Evolutionary conservation across 2,797 vertebrate species (phyloP).

Genomic region (Gallinago nigripennis): DNA sequence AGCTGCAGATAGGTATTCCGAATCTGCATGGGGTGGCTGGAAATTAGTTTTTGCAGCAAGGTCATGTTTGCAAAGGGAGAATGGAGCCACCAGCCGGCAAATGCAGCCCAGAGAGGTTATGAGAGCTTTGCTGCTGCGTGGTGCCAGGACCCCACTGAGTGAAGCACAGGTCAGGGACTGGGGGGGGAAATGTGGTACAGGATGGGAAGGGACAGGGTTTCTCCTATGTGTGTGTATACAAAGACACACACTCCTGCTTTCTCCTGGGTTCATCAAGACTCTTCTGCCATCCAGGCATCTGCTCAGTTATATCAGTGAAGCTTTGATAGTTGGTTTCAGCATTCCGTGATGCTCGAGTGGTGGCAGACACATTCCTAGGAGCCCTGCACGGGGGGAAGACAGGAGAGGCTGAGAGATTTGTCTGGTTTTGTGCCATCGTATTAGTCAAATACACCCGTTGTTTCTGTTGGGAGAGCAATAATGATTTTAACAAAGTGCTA

Average conservation of each 20-base stretch:
- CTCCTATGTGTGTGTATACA: neutral
- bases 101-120: neutral
- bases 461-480: neutral
- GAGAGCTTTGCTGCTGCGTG: neutral
- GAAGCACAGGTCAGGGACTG: neutral
- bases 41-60: constrained; percentile 14
- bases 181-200: neutral
- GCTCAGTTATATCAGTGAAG: neutral
- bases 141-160: neutral
- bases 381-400: neutral
- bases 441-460: neutral
- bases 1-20: neutral
- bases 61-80: constrained; percentile 9
- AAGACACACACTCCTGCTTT: neutral
- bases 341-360: accelerated
- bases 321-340: neutral
- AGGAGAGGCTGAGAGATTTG: neutral
- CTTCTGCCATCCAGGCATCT: neutral
- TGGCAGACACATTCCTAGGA: neutral
- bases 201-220: neutral
- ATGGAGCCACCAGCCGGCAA: constrained; percentile 21
- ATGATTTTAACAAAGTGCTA: neutral
- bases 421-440: neutral
- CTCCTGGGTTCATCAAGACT: neutral
- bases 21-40: neutral